Evolutionary conservation across 1,140 invertebrate genomes (phyloP).

Genomic region (Atta colombica): DNA sequence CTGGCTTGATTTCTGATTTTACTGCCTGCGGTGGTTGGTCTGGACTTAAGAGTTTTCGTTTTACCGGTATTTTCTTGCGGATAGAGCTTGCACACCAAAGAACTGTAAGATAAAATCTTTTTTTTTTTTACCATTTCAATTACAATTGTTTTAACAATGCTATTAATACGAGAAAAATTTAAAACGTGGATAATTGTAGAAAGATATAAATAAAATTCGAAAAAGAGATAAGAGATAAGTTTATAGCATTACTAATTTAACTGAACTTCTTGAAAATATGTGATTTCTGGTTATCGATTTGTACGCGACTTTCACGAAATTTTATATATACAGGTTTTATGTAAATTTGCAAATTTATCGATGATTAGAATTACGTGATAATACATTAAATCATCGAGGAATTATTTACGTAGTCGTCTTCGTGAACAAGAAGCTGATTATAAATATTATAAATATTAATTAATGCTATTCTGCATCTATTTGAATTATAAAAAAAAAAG

Average conservation of each 20-base stretch:
- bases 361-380: constrained; percentile 21
- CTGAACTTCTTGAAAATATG: not conserved
- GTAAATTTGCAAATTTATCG: constrained; percentile 15
- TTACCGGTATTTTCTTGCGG: constrained; percentile 87
- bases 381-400: constrained; percentile 15
- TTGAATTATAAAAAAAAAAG: not conserved
- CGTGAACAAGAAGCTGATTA: too few species aligned
- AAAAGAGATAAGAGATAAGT: not conserved
- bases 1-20: constrained; percentile 93
- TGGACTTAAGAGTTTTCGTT: constrained; percentile 87
- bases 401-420: constrained; percentile 20
- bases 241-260: not conserved
- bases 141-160: not conserved
- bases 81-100: constrained; percentile 89
- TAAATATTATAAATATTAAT: not conserved
- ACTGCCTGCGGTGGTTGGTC: constrained; percentile 91
- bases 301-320: not conserved
- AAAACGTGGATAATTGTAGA: not conserved
- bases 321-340: not conserved
- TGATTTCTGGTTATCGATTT: not conserved
- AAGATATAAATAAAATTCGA: not conserved
- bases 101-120: constrained; percentile 82
- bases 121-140: not conserved
- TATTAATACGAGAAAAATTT: not conserved
- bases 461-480: not conserved